These are phyloP conservation scores for Bergia sp. DNA, from an alignment of 92 coral and sea anemone genomes.

Conservation along the genomic window DNA sequence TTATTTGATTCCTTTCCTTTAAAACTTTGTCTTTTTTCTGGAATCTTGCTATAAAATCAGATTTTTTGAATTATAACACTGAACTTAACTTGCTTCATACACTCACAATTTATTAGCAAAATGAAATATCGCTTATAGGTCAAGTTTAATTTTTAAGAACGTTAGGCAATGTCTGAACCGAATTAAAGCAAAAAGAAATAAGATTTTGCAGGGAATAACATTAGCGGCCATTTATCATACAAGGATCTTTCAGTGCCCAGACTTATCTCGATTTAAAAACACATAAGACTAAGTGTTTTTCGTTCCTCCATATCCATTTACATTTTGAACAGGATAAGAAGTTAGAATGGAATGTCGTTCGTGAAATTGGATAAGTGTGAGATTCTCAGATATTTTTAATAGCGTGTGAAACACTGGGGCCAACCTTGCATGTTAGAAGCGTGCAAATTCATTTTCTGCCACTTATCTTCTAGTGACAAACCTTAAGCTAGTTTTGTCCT, in stretches of 20 bases:
- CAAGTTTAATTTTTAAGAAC: not conserved
- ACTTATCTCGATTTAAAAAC: not conserved
- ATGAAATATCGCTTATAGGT: not conserved
- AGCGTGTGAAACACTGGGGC: not conserved
- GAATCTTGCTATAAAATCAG: not conserved
- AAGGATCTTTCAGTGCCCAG: not conserved
- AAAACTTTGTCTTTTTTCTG: not conserved
- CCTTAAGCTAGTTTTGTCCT: too few species aligned
- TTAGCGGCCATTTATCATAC: slow-evolving; percentile 11
- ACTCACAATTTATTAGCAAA: not conserved
- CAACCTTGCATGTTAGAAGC: not conserved
- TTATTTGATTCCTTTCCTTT: too few species aligned
- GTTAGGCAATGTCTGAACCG: not conserved
- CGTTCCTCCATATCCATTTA: slow-evolving; percentile 10
- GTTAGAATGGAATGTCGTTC: slow-evolving; percentile 14
- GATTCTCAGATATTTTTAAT: not conserved
- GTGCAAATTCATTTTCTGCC: not conserved
- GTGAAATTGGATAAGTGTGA: slow-evolving; percentile 20
- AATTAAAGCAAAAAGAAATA: not conserved
- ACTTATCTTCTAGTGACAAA: not conserved
- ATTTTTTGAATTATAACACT: too few species aligned
- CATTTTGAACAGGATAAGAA: not conserved
- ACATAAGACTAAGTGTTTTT: not conserved
- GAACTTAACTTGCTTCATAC: not conserved
- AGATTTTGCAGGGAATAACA: not conserved